Evolutionary conservation across 2,888 invertebrate species (phyloP), one percentile per base, ranked within the genome.

Genomic region (Clivina fossor): DNA sequence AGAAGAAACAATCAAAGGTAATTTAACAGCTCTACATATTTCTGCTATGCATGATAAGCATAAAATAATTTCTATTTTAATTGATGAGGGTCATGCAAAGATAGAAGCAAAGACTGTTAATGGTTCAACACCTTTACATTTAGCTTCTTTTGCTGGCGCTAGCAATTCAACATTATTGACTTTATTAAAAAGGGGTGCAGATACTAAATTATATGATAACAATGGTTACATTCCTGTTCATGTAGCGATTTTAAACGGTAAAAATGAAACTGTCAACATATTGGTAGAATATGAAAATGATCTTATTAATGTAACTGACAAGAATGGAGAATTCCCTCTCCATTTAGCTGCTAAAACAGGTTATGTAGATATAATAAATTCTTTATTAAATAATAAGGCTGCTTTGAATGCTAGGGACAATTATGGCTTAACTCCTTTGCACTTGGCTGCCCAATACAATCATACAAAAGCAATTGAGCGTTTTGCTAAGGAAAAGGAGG

Each of bases 71-170:
- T 7, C 4, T 7, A 7, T 4, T 24, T 8, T 24, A 7, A 9
- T 24, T 24, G 26, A 24, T 7, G 9, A 24, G 9, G 26, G 26
- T n/a, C n/a, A n/a, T 24, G 26, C 26, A 7, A 24, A 24, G 4
- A 4, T 24, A 24, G 4, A 24, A 7, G 26, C 26, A 9, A 9
- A 24, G 26, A 4, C 5, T 7, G 9, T 16, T 11, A 33, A 57
- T n/a, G 57, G 59, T 32, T 58, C 59, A 5, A 66, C 65, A 2
- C 58, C 64, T 2, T 55, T 67, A 30, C 65, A 67, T 49, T 58
- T 48, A 37, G 68, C 66, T n/a, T 62, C n/a, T n/a, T n/a, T n/a
- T n/a, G n/a, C n/a, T n/a, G n/a, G n/a, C n/a, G n/a, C n/a, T n/a
- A n/a, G n/a, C n/a, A n/a, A n/a, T n/a, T n/a, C n/a, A n/a, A n/a